Evolutionary conservation across 2,888 invertebrate genomes (phyloP).

Genomic region (Ormia ochracea): DNA sequence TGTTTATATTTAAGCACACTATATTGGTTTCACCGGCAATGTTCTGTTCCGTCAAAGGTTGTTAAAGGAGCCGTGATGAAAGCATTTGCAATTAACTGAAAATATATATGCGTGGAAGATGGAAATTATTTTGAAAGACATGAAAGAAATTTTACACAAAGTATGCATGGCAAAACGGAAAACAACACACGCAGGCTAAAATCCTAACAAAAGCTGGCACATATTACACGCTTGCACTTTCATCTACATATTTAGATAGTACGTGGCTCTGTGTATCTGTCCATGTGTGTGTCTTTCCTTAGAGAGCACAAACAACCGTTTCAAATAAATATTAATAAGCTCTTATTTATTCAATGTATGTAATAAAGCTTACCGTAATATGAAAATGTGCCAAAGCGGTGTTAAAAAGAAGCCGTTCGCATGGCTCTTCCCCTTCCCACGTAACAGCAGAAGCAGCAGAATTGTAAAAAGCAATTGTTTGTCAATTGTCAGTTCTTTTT

Average conservation of each 20-base stretch:
- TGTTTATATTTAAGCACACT: no score
- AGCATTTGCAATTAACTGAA: slow-evolving; percentile 28
- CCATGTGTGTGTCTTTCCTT: not conserved
- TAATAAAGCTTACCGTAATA: slow-evolving; percentile 42
- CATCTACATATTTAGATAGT: not conserved
- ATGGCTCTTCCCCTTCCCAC: not conserved
- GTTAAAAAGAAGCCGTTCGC: not conserved
- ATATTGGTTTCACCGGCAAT: no score
- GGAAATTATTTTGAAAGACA: not conserved
- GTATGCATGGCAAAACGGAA: not conserved
- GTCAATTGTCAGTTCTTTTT: not conserved
- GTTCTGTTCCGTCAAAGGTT: not conserved
- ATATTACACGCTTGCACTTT: not conserved
- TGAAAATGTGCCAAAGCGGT: not conserved
- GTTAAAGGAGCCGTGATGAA: not conserved
- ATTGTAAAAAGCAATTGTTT: not conserved
- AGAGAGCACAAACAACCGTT: not conserved
- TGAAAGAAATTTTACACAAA: slow-evolving; percentile 19
- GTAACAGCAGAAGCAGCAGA: not conserved
- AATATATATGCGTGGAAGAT: not conserved
- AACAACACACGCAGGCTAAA: not conserved
- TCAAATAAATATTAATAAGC: slow-evolving; percentile 38
- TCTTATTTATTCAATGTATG: slow-evolving; percentile 56
- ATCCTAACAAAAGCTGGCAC: not conserved
- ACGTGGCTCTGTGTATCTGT: not conserved